phyloP scores from a whole-genome alignment of 1,140 invertebrate species.

The Drosophila gunungcola region DNA sequence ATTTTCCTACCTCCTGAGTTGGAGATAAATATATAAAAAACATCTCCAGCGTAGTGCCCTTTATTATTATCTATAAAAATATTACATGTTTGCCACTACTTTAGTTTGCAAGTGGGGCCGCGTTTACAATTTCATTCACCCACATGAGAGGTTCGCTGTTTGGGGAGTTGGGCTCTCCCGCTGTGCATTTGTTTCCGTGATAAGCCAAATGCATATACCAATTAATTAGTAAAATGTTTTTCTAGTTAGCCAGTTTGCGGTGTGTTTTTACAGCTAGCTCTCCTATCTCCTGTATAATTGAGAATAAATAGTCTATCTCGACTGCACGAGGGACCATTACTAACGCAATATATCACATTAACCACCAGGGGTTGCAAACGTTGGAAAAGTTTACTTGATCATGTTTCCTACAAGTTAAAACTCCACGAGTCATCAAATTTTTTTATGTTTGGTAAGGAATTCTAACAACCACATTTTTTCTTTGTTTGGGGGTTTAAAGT shows the following conservation, averaged over 20 bases:
- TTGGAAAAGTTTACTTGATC: not conserved
- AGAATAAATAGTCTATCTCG: not conserved
- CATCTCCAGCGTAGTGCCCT: not conserved
- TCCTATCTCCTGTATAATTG: not conserved
- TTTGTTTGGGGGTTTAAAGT: not conserved
- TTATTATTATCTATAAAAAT: not conserved
- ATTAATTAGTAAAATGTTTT: slow-evolving; percentile 69
- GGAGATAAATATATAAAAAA: slow-evolving; percentile 32
- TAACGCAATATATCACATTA: not conserved
- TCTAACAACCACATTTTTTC: not conserved
- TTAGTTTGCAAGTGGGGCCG: not conserved
- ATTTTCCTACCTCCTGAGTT: slow-evolving; percentile 5
- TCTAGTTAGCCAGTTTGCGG: not conserved
- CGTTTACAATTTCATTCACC: slow-evolving; percentile 26
- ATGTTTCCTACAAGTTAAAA: not conserved
- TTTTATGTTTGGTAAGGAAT: not conserved
- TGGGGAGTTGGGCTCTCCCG: not conserved
- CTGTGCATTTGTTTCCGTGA: slow-evolving; percentile 21
- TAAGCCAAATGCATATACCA: slow-evolving; percentile 59
- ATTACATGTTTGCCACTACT: slow-evolving; percentile 4
- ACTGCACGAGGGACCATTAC: not conserved
- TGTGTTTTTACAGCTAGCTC: slow-evolving; percentile 1
- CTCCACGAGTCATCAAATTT: not conserved
- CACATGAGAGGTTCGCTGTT: slow-evolving; percentile 14
- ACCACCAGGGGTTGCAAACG: not conserved